Conservation (phyloP, 2,797 vertebrate genomes). For the Chloroceryle inda region DNA sequence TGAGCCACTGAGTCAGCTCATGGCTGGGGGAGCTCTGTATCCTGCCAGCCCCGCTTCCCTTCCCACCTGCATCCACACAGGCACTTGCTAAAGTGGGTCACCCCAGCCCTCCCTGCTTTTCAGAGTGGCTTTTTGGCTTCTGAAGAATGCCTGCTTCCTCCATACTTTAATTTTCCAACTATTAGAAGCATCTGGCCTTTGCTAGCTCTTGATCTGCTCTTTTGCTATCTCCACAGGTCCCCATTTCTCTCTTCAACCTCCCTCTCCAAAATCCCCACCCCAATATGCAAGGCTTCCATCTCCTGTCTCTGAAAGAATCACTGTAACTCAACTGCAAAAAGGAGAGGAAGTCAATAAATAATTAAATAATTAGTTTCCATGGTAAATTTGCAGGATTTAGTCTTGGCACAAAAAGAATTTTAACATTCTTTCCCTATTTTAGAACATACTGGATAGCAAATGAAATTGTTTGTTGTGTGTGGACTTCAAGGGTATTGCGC, state of each 20-base stretch:
- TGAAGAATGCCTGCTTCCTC: slow-evolving; percentile 9
- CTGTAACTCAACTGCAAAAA: neutral
- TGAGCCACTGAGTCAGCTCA: neutral
- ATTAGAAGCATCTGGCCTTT: slow-evolving; percentile 23
- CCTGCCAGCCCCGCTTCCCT: neutral
- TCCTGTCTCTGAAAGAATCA: neutral
- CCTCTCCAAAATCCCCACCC: neutral
- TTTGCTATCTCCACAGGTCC: neutral
- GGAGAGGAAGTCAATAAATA: neutral
- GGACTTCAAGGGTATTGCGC: slow-evolving; percentile 32
- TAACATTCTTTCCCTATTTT: slow-evolving; percentile 51
- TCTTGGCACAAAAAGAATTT: slow-evolving; percentile 47
- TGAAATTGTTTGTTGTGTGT: slow-evolving; percentile 20
- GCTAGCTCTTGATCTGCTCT: neutral
- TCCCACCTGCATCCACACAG: neutral
- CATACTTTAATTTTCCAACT: neutral
- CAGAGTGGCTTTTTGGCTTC: neutral
- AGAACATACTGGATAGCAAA: slow-evolving; percentile 25
- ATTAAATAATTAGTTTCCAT: slow-evolving; percentile 42
- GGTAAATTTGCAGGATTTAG: slow-evolving; percentile 63
- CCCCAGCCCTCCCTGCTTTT: neutral
- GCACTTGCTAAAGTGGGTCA: neutral
- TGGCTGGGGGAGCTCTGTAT: neutral
- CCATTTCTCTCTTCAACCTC: neutral
- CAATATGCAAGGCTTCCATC: neutral